A percentile compares a stretch with the other conserved stretches of the same genome.
These are phyloP conservation scores for Scytalopus superciliaris DNA, from an alignment of 2,113 vertebrate genomes.

Conservation along the genomic window DNA sequence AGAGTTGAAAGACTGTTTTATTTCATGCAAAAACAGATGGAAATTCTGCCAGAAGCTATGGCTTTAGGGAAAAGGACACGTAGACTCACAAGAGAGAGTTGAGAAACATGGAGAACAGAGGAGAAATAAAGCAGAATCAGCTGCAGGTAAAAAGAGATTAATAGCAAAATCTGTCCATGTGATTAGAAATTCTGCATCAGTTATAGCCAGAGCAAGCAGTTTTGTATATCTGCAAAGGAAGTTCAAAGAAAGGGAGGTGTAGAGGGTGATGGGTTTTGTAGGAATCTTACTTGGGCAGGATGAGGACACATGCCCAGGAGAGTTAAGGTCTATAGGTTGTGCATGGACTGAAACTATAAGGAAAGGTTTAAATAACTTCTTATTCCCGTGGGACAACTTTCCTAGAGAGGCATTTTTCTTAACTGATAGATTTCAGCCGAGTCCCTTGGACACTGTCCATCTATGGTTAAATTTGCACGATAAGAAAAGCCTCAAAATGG, in stretches of 20 bases:
- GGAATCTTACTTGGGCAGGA: neutral
- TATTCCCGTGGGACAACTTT: neutral
- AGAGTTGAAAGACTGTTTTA: neutral
- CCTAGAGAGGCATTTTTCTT: neutral
- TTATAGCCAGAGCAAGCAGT: neutral
- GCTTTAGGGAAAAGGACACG: neutral
- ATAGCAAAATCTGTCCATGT: neutral
- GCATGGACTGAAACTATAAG: neutral
- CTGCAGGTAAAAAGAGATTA: neutral
- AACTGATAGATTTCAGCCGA: neutral
- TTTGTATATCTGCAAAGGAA: neutral
- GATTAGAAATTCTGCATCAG: neutral
- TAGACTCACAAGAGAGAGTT: neutral
- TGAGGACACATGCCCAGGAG: neutral
- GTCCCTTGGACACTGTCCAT: neutral
- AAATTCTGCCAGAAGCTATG: neutral
- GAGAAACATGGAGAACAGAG: neutral
- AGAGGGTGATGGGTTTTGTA: neutral
- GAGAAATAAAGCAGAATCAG: neutral
- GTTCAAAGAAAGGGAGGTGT: neutral
- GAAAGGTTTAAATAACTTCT: neutral
- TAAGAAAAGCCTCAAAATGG: neutral
- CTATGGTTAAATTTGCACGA: neutral
- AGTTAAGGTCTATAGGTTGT: neutral
- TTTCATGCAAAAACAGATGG: neutral